phyloP scores from a whole-genome alignment of 2,797 vertebrate genomes.

The Cryptoprocta ferox region DNA sequence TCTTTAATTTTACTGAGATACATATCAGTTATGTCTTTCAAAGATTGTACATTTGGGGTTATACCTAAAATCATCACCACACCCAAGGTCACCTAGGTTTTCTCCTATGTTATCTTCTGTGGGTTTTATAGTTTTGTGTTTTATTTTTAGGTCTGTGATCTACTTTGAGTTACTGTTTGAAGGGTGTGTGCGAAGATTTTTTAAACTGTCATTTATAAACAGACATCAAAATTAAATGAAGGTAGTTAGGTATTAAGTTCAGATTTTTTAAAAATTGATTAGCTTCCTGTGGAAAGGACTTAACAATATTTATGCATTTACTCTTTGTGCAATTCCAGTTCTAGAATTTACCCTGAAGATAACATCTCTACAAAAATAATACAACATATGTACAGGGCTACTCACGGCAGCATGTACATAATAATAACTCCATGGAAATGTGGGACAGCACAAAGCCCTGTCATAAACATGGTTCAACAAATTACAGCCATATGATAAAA shows the following conservation, averaged over 20 bases:
- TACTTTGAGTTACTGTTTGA: background rate
- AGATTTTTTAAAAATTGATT: background rate
- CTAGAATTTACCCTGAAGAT: background rate
- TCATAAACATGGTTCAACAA: slow-evolving; percentile 12
- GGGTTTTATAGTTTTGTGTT: background rate
- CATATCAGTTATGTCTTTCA: background rate
- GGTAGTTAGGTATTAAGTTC: background rate
- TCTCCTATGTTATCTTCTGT: background rate
- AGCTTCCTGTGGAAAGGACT: background rate
- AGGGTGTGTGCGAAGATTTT: background rate
- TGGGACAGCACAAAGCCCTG: background rate
- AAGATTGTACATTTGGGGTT: background rate
- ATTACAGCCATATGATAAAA: background rate
- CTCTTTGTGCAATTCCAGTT: background rate
- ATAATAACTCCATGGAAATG: background rate
- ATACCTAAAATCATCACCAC: background rate
- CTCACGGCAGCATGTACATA: background rate
- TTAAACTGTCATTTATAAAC: background rate
- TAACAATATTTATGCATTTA: background rate
- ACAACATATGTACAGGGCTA: background rate
- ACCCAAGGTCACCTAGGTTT: background rate
- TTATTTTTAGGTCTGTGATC: background rate
- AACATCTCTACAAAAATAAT: background rate
- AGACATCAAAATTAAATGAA: background rate
- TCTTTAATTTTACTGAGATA: background rate